Base-by-base conservation (phyloP, 2,797 vertebrate species). In the Dendrocincla fuliginosa region DNA sequence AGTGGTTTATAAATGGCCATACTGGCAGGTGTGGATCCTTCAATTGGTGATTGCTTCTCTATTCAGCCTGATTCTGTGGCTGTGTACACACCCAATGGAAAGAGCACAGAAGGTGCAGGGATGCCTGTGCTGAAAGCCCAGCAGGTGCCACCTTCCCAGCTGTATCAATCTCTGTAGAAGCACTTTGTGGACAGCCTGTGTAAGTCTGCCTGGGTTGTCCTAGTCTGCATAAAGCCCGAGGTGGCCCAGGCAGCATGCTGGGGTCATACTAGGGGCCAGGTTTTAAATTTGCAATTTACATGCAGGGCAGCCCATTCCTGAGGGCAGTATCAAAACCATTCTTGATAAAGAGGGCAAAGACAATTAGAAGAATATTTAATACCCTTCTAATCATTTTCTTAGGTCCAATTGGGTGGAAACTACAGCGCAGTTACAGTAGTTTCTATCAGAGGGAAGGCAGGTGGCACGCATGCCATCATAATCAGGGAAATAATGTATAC, bases 191-290 rank as follows among this genome's bases (percentile, higher is more conserved):
- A 57, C 14, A 84, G 24, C 14, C 37, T 55, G 8, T 52, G 65
- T 14, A 49, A 8, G 7, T 78, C 59, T 74, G 25, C 30, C 35
- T 63, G 65, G 41, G 12, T 13, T 84, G 9, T 33, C 16, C 28
- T 19, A 46, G 16, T 44, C 47, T 87, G 37, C 41, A n/a, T 10
- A 46, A 79, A 73, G 50, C 60, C 11, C 30, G 39, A 32, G 32
- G 7, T 42, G 19, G 7, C 22, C 22, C 61, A 53, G 49, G 9
- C 23, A 70, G 13, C 25, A 16, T 9, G 5, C 11, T 4, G 11
- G n/a, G n/a, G 10, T 5, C 9, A 8, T 39, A 44, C 1, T 5
- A 32, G 10, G 5, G 22, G 4, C 16, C 1, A 0, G 57, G 8
- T 74, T 92, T 78, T 70, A 57, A 46, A 73, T 50, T 8, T 74